Evolutionary conservation across 2,888 invertebrate genomes (phyloP).

Genomic region (Flexamia atlantica): DNA sequence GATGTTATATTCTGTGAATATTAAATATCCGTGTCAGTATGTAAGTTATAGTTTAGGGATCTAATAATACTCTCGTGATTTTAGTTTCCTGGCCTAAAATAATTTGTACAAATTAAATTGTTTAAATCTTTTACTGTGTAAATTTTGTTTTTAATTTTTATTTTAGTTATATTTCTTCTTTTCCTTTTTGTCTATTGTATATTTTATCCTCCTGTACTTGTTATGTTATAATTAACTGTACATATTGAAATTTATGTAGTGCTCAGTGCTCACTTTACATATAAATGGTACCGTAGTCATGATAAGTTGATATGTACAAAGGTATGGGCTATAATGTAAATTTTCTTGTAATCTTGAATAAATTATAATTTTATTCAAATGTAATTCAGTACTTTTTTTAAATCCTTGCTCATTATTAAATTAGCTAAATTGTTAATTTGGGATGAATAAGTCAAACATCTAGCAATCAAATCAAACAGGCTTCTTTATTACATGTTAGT

Average conservation of each 20-base stretch:
- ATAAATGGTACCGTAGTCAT: conserved; percentile 1
- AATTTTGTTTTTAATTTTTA: conserved; percentile 1
- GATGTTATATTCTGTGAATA: conserved; percentile 56
- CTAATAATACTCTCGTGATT: conserved; percentile 1
- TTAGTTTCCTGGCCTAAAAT: neutral
- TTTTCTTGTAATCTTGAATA: conserved; percentile 34
- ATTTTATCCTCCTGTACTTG: conserved; percentile 35
- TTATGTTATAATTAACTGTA: conserved; percentile 30
- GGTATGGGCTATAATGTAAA: conserved; percentile 53
- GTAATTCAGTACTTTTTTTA: neutral
- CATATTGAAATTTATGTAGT: conserved; percentile 40
- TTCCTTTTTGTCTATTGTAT: conserved; percentile 42
- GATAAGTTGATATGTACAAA: conserved; percentile 30
- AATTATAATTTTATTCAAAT: conserved; percentile 52
- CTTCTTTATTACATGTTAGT: no score
- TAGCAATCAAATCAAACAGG: no score
- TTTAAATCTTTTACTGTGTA: neutral
- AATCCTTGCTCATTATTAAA: no score
- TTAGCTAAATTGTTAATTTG: no score
- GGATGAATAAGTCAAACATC: no score
- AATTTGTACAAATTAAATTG: conserved; percentile 16
- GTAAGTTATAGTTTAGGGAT: conserved; percentile 12
- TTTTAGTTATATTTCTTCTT: neutral
- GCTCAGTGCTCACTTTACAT: conserved; percentile 27
- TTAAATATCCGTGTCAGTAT: conserved; percentile 8